These are phyloP conservation scores for Coelopa frigida DNA, from an alignment of 1,140 invertebrate genomes.

Conservation along the genomic window DNA sequence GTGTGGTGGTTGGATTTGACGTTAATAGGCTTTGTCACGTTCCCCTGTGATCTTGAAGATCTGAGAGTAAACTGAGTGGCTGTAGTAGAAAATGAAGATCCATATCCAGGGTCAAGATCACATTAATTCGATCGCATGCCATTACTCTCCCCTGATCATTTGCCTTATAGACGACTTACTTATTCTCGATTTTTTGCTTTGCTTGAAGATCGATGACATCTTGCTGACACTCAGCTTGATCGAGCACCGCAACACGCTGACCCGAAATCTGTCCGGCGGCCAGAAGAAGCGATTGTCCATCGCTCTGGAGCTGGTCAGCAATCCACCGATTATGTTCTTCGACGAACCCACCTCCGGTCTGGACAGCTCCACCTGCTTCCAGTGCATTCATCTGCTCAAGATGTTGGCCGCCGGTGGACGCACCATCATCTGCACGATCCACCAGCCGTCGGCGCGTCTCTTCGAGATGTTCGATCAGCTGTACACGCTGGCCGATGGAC, in stretches of 20 bases:
- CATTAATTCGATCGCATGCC: not conserved
- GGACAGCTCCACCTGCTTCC: constrained; percentile 90
- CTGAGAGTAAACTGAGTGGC: not conserved
- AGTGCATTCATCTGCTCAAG: constrained; percentile 83
- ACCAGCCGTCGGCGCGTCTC: constrained; percentile 90
- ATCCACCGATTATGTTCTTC: constrained; percentile 94
- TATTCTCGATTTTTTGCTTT: constrained; percentile 1
- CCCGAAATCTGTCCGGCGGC: constrained; percentile 85
- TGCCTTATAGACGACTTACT: too few species aligned
- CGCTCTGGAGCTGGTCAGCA: constrained; percentile 91
- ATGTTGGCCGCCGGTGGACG: constrained; percentile 82
- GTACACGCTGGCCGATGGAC: constrained; percentile 87
- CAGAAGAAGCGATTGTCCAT: constrained; percentile 95
- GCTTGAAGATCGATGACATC: constrained; percentile 90
- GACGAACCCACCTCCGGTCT: constrained; percentile 95
- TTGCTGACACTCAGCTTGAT: constrained; percentile 79
- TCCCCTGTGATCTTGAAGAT: too few species aligned
- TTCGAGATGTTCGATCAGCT: constrained; percentile 97
- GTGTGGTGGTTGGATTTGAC: too few species aligned
- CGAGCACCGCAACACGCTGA: constrained; percentile 82
- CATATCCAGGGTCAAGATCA: not conserved
- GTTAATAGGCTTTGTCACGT: too few species aligned
- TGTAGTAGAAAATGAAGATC: not conserved
- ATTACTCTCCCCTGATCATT: too few species aligned
- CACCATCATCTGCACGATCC: constrained; percentile 95